Evolutionary conservation across 1,140 invertebrate species (phyloP), one percentile per base, ranked within the genome.

Genomic region (Eubasilissa regina): DNA sequence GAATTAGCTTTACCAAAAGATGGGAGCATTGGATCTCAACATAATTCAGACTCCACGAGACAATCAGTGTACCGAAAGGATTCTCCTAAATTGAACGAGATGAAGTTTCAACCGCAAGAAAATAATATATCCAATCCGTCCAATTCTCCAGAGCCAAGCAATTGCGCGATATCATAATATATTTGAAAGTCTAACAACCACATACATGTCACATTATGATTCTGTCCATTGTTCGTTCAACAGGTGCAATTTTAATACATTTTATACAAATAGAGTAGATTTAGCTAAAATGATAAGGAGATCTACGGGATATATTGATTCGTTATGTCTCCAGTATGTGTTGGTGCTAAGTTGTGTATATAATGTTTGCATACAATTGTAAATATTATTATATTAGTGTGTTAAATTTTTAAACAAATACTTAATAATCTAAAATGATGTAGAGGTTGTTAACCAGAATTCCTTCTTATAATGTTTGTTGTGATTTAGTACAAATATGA

Each of bases 151-250:
- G 81, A 82, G 66, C 81, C 70, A 75, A 55, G 70, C n/a, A 80
- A 78, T 53, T 82, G 81, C 25, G 68, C 62, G 19, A 80, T 82
- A 66, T 82, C 81, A 21, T 82, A 82, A 80, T 48, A 43, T 12
- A 10, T 35, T 43, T 15, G 35, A 56, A 19, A 10, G 19, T 35
- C 13, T 74, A 56, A 17, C 13, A 55, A 53, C 35, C 48, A 51
- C 1, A 35, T 35, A 56, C 8, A n/a, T 44, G 70, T 74, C 70
- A 74, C 53, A 74, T 74, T 74, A 73, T 73, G 53, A 74, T 56
- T 74, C 70, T 74, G 70, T 74, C 70, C 70, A 74, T 74, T 55
- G 21, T 74, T 51, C 21, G 21, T 21, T 70, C 21, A 74, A 74
- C 53, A 74, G 48, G 70, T 74, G 70, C 70, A 74, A 74, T 74